Base-by-base conservation (phyloP, 2,888 invertebrate genomes). In the Brenthis hecate region DNA sequence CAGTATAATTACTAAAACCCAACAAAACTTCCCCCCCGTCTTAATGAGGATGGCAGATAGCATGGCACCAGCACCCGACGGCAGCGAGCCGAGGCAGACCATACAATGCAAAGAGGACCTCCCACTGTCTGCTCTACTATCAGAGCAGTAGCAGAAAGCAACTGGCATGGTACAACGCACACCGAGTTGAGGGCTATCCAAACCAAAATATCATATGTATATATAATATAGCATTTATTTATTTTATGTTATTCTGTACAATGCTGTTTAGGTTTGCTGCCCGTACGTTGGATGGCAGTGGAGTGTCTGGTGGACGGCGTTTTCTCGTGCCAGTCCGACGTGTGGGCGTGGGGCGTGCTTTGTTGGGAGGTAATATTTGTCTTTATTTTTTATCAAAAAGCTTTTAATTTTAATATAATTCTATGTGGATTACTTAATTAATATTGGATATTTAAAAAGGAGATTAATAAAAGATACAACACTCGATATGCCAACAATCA, bases 211-310 rank as follows among this genome's bases (percentile, higher is more conserved):
- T 51, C 0, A 13, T 13, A n/a, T n/a, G 5, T 50, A 14, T 51
- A 6, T 16, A 51, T 51, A n/a, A n/a, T 51, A 51, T n/a, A 51
- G 6, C 8, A 19, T 47, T 60, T 47, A 61, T 53, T 51, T 56
- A 14, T n/a, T 51, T 28, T 43, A 36, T 70, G 6, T 61, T 53
- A 28, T 28, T 19, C 36, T 47, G 28, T 43, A 69, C 23, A 23
- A n/a, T 3, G 14, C 13, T 58, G 5, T 60, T 71, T 0, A 91
- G 97, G 98, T 1, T 89, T 99, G 57, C 87, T 99, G 63, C 99
- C 99, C 1, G 98, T 99, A 0, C 94, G 99, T 54, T 99, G 99
- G 99, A 99, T 99, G 99, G 96, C 99, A 0, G 99, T 99, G 1
- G 99, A 99, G 88, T 98, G 98, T 32, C 91, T 99, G 13, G 96